phyloP scores from a whole-genome alignment of 2,797 vertebrate genomes.

The Enteromius anoplus region DNA sequence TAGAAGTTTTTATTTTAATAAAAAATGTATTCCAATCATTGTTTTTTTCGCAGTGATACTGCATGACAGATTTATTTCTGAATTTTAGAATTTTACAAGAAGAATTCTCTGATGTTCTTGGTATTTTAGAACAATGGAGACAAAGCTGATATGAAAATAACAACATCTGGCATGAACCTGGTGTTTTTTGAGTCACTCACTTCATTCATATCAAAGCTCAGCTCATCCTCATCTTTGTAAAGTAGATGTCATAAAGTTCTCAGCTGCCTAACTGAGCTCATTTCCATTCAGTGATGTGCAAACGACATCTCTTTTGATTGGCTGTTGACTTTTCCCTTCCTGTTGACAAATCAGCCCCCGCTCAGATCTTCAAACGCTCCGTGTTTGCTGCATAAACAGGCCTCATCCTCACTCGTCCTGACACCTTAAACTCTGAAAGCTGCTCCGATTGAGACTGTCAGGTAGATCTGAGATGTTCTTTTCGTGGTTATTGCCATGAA shows the following conservation, averaged over 20 bases:
- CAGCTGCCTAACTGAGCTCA: background rate
- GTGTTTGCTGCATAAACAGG: slow-evolving; percentile 5
- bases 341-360: background rate
- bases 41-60: background rate
- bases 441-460: background rate
- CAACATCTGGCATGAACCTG: background rate
- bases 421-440: slow-evolving; percentile 28
- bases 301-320: background rate
- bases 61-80: background rate
- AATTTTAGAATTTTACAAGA: no score
- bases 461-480: background rate
- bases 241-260: background rate
- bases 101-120: no score
- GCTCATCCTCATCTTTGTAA: background rate
- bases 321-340: background rate
- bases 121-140: background rate
- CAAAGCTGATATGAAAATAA: background rate
- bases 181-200: background rate
- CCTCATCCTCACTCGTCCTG: slow-evolving; percentile 40
- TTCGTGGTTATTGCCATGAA: background rate
- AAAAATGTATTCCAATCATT: background rate
- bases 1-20: background rate
- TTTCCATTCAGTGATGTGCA: slow-evolving; percentile 9
- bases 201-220: background rate
- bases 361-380: background rate